phyloP scores from a whole-genome alignment of 2,113 vertebrate species.

The Phylloscopus trochiloides region DNA sequence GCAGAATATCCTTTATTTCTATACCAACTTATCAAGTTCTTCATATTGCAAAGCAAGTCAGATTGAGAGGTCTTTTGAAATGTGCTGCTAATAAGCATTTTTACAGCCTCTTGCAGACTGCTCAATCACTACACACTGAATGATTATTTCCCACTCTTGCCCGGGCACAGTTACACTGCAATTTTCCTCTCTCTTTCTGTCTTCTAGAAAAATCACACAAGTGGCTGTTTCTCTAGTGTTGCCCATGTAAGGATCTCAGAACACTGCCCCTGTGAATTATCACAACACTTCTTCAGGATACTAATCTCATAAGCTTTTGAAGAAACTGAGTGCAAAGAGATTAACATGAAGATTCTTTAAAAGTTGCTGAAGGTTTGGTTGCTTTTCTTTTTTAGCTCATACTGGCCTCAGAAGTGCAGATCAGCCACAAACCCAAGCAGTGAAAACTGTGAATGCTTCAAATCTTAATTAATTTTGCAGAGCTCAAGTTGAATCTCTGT shows the following conservation, averaged over 20 bases:
- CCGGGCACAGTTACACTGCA: not conserved
- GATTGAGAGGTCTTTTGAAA: slow-evolving; percentile 29
- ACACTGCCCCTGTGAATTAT: not conserved
- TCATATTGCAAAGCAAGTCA: slow-evolving; percentile 14
- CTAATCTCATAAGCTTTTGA: not conserved
- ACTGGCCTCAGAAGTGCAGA: not conserved
- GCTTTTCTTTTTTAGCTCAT: not conserved
- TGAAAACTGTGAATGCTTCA: not conserved
- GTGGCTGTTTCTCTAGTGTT: not conserved
- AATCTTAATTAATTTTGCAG: not conserved
- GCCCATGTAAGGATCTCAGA: not conserved
- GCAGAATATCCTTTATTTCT: slow-evolving; percentile 31
- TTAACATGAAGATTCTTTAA: not conserved
- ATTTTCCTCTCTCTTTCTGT: not conserved
- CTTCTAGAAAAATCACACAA: not conserved
- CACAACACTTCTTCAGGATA: not conserved
- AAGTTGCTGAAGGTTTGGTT: not conserved
- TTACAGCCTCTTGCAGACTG: not conserved
- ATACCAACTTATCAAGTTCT: slow-evolving; percentile 36
- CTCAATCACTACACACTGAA: not conserved
- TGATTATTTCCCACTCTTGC: not conserved
- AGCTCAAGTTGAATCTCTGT: not conserved
- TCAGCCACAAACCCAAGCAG: not conserved
- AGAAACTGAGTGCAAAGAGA: not conserved
- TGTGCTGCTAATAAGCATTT: slow-evolving; percentile 22